Base-by-base conservation (phyloP, 2,888 invertebrate genomes). In the Brachycybe producta region DNA sequence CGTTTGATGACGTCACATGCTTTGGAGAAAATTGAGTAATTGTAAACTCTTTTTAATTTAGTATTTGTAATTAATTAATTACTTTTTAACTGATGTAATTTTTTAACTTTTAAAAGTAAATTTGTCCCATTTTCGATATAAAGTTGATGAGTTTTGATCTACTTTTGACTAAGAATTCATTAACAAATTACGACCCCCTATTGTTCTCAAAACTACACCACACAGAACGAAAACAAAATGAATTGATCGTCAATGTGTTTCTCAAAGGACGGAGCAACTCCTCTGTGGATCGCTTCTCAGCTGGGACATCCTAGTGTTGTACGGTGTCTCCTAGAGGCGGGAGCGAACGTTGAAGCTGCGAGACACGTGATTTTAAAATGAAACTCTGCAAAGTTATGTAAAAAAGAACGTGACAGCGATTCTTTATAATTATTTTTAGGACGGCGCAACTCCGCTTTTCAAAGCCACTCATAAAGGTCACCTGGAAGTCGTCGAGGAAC, bases 401-500 rank as follows among this genome's bases (percentile, higher is more conserved):
- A n/a, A n/a, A n/a, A n/a, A n/a, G n/a, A n/a, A n/a, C n/a, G n/a
- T n/a, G n/a, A n/a, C n/a, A n/a, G n/a, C n/a, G n/a, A n/a, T n/a
- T n/a, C n/a, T n/a, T n/a, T n/a, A n/a, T n/a, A n/a, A n/a, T n/a
- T n/a, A n/a, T 55, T 68, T 67, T 35, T 67, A 87, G 85, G 87
- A 92, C 70, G 92, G 92, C 38, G 91, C 91, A 32, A 92, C 91
- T 1, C 84, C 92, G 1, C 70, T 94, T 54, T 92, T 92, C 69
- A 94, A 94, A 68, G 91, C 92, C 30, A 81, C 88, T 30, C 92
- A 94, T 68, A 94, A 94, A 71, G 92, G 92, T 0, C 88, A 90
- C 67, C 75, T 81, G 2, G 82, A 83, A 8, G 91, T 92, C 2
- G 82, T 90, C 1, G 77, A 78, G 0, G 86, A 87, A 64, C 70